Evolutionary conservation across 2,888 invertebrate genomes (phyloP).

Genomic region (Tetragnatha montana): DNA sequence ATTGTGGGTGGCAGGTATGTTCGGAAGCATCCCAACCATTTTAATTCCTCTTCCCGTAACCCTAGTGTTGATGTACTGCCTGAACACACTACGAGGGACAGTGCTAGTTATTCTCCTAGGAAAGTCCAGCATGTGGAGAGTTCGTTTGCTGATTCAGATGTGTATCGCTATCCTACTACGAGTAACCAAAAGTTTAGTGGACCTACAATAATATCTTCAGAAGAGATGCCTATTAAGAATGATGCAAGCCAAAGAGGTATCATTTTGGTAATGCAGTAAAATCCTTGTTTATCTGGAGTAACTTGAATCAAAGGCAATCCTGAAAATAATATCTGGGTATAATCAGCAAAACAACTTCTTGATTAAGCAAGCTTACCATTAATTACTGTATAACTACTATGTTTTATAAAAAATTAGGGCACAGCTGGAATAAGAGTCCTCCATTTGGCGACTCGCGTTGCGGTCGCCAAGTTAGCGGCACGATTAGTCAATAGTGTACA

Average conservation of each 20-base stretch:
- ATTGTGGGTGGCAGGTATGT: conserved; percentile 61
- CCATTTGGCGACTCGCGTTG: no score
- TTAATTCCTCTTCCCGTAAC: conserved; percentile 5
- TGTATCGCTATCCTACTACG: conserved; percentile 33
- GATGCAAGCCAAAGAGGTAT: conserved; percentile 61
- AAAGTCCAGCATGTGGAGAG: conserved; percentile 1
- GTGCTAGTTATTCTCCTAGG: neutral
- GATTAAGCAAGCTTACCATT: no score
- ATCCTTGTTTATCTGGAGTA: no score
- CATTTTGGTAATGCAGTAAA: neutral
- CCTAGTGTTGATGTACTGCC: neutral
- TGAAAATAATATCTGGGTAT: no score
- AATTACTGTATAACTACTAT: no score
- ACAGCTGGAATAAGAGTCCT: no score
- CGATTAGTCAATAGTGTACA: no score
- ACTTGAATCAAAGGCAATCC: no score
- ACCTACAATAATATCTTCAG: neutral
- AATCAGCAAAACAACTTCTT: no score
- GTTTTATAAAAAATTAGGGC: no score
- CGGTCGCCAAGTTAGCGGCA: no score
- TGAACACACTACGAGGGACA: neutral
- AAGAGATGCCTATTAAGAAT: conserved; percentile 12
- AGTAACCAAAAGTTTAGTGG: neutral
- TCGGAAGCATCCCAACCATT: conserved; percentile 45
- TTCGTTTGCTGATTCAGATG: conserved; percentile 3